Evolutionary conservation across 1,140 invertebrate genomes (phyloP).

Genomic region (Heliconius nattereri): DNA sequence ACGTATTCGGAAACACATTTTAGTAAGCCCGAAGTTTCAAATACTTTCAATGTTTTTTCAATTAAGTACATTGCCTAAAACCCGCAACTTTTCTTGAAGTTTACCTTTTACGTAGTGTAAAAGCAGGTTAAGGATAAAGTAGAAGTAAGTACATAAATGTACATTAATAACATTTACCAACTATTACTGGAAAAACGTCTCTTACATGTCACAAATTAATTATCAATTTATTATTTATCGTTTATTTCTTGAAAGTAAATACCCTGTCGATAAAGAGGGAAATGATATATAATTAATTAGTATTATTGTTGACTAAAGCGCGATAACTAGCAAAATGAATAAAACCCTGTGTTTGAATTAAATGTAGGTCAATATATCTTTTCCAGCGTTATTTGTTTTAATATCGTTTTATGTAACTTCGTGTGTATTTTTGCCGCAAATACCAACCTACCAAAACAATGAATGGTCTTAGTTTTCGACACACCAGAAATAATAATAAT

Average conservation of each 20-base stretch:
- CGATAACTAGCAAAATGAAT: not conserved
- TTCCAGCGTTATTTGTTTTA: too few relatives aligned
- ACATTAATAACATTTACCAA: not conserved
- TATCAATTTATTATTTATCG: not conserved
- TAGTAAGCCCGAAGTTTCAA: too few relatives aligned
- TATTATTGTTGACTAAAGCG: not conserved
- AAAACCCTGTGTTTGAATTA: not conserved
- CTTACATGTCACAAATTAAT: not conserved
- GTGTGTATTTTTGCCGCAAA: too few relatives aligned
- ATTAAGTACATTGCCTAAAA: too few relatives aligned
- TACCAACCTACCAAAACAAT: too few relatives aligned
- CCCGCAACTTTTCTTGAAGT: too few relatives aligned
- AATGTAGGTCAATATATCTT: too few relatives aligned
- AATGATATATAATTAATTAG: not conserved
- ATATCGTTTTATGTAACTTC: too few relatives aligned
- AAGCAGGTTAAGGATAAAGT: not conserved
- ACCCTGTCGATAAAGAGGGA: not conserved
- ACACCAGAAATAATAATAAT: too few relatives aligned
- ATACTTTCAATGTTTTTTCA: too few relatives aligned
- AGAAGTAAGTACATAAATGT: not conserved
- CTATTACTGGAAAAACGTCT: not conserved
- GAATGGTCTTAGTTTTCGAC: too few relatives aligned
- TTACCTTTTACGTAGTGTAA: not conserved
- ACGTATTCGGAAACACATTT: too few relatives aligned
- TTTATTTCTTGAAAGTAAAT: conserved; percentile 7